Base-by-base conservation (phyloP, 2,888 invertebrate species). In the Drosophila greeni region DNA sequence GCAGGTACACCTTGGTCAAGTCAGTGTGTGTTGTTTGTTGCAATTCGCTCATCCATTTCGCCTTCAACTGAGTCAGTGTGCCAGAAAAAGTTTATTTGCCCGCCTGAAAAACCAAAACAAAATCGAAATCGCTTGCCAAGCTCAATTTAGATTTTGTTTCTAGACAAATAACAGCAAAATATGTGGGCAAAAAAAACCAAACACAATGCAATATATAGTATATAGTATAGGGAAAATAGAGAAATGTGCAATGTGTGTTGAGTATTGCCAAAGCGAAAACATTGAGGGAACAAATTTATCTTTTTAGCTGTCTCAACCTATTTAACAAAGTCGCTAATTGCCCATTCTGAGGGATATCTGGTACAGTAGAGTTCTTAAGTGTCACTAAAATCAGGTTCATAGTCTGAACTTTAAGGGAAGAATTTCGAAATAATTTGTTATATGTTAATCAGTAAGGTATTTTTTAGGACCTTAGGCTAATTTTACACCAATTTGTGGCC, bases 11-110 rank as follows among this genome's bases (percentile, higher is more conserved):
- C 72, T 55, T 65, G 51, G 66, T 23, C 20, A 33, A 48, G 66
- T 23, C 20, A 33, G 66, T 40, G 20, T 56, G 65, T 65, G 73
- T 70, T 70, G 70, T 75, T 53, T 53, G 52, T 57, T 67, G 79
- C 81, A 56, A 61, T 47, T 47, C 29, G 8, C 29, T 47, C 45
- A 47, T 67, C 40, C 39, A 20, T 36, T 36, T 82, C 69, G 71
- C 86, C 86, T 80, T 86, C 85, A 77, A 86, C 68, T 65, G 66
- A 82, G 86, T 85, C 86, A 85, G 74, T 85, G 86, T 85, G 85
- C 86, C 81, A 86, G 79, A 86, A 86, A 86, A 75, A 85, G 86
- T 85, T 84, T 83, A 74, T 83, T 75, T 78, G 74, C 83, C 80
- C 70, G 64, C 82, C 75, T 77, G 74, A 37, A 45, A 67, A 59